Base-by-base conservation (phyloP, 2,113 vertebrate genomes). In the Malurus cyaneus region DNA sequence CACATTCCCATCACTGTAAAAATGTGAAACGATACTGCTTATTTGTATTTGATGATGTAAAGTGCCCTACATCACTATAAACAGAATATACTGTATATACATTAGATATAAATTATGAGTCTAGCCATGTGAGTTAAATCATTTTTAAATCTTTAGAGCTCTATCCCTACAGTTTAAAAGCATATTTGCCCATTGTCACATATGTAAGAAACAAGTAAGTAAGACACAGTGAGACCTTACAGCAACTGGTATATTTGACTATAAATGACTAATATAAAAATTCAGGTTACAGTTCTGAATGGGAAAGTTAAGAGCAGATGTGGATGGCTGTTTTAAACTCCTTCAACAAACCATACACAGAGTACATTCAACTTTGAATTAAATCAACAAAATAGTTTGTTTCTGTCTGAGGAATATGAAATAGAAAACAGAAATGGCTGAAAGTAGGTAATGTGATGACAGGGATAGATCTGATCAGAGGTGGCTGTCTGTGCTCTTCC, bases 121-220 rank as follows among this genome's bases (percentile, higher is more conserved):
- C 66, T 64, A 92, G 46, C 19, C 46, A 50, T 53, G 23, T 47
- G 83, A 79, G n/a, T 69, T 87, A 64, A 46, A 72, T n/a, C 64
- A 82, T 80, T 83, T 83, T 86, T 14, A 83, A 91, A 77, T 82
- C 62, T 46, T 66, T 64, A 92, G 62, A 92, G 92, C 50, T 73
- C 34, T 36, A 73, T 77, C 18, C 44, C 44, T 83, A 54, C 50
- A 59, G 54, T 78, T 74, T 67, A 78, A 88, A 78, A 39, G 34
- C 6, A 2, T 86, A 39, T 77, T 66, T 93, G 80, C 50, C 62
- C 32, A 39, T 39, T 41, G 23, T 61, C 59, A 72, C n/a, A 9
- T 29, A 59, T 9, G 11, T 42, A 85, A 82, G 71, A 82, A 93
- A 72, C 32, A 73, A 71, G 9, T 32, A 65, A 87, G 47, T 53